Evolutionary conservation across 2,797 vertebrate species (phyloP), one percentile per base, ranked within the genome.

Genomic region (Pantherophis vulpinus): DNA sequence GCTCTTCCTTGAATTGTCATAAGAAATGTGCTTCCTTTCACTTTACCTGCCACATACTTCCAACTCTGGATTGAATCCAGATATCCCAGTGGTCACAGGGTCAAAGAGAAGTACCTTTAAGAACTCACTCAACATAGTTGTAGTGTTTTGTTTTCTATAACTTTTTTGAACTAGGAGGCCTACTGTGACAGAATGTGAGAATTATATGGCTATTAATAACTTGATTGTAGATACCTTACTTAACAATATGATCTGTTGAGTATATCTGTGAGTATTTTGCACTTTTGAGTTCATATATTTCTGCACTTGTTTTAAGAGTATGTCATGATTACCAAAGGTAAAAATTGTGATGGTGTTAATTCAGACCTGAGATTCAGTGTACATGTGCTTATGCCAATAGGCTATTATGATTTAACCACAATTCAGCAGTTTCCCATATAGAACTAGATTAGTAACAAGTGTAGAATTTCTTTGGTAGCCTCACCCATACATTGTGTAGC

Each of bases 251-350:
- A 94, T 91, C 88, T 59, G 91, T 94, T 91, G 90, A 95, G 93
- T 96, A 90, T 96, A 96, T 97, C 94, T 91, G 70, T 95, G 95
- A 94, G 92, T 96, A 93, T 94, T 96, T 95, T 96, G 94, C 95
- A 96, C 96, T 97, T 88, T 94, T 89, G 91, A 94, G 95, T 97
- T 97, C 96, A 96, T 94, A 93, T 60, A 94, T 96, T 96, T 88
- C 96, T 96, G 95, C 96, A 97, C 95, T 95, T 94, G 96, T 97
- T 96, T 91, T 91, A 95, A 96, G 95, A 87, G 89, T 95, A 56
- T 96, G 95, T 97, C 95, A 96, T 88, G 8, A 95, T 93, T 96
- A 95, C 97, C 97, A 96, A 96, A 96, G 95, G 97, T 97, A 94
- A 95, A 94, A 94, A 94, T 96, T 93, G 96, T 96, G 95, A 93